Percentiles rank a stretch among this genome's conserved stretches.
Conservation (phyloP, 2,113 vertebrate genomes). For the Cyprinodon variegatus region DNA sequence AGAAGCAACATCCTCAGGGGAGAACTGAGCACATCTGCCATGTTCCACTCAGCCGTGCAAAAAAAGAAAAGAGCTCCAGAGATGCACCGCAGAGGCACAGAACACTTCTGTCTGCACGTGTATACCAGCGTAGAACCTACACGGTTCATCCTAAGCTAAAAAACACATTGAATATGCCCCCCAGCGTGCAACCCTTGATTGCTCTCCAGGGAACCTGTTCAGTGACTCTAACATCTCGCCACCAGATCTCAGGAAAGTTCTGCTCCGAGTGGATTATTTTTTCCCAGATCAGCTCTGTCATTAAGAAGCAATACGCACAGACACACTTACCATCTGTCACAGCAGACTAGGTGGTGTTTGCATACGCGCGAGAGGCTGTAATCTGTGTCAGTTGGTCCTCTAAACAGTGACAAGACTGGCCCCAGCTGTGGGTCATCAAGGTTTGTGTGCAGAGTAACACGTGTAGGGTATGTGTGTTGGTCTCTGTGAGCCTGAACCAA, state of each 20-base stretch:
- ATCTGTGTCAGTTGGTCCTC: slow-evolving; percentile 5
- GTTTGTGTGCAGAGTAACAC: slow-evolving; percentile 29
- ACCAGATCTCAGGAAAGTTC: slow-evolving; percentile 46
- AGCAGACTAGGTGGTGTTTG: slow-evolving; percentile 50
- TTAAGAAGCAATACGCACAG: slow-evolving; percentile 35
- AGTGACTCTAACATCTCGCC: slow-evolving; percentile 44
- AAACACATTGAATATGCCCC: slow-evolving; percentile 22
- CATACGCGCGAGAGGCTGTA: slow-evolving; percentile 12
- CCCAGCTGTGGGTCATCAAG: slow-evolving; percentile 47
- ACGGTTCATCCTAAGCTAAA: slow-evolving; percentile 13
- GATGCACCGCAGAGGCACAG: slow-evolving; percentile 21
- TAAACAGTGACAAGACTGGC: slow-evolving; percentile 13
- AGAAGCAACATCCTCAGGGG: slow-evolving; percentile 57
- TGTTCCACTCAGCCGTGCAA: slow-evolving; percentile 63
- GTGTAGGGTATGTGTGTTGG: slow-evolving; percentile 1
- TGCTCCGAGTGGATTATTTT: slow-evolving; percentile 33
- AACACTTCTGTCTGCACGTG: slow-evolving; percentile 1
- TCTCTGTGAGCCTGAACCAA: background rate
- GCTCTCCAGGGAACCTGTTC: slow-evolving; percentile 58
- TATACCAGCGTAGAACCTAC: background rate
- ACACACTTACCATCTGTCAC: slow-evolving; percentile 47
- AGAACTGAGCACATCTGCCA: slow-evolving; percentile 76
- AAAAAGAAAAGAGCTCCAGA: slow-evolving; percentile 55
- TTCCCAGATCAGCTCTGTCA: slow-evolving; percentile 44
- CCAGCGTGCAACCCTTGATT: slow-evolving; percentile 15